Evolutionary conservation across 2,113 vertebrate genomes (phyloP), one percentile per base, ranked within the genome.

Genomic region (Hipposideros armiger): DNA sequence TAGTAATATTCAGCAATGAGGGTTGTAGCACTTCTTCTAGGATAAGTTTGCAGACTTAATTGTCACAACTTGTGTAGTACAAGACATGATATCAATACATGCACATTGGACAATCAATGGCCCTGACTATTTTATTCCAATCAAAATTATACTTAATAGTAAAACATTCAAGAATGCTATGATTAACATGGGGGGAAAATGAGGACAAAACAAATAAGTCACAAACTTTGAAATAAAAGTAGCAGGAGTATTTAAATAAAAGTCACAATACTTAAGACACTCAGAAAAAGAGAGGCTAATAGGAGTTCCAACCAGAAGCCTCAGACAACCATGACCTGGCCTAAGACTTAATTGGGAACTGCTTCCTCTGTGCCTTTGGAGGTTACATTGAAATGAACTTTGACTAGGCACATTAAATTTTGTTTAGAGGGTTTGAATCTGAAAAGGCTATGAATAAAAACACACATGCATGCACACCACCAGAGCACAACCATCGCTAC

Each of bases 131-230:
- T 64, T 87, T 60, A 73, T 54, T 45, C 28, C 10, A 93, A 87
- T 2, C 14, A 78, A 95, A 86, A 92, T 36, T 70, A 89, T 72
- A 93, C 10, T 93, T 66, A 72, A 81, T 32, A 45, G 4, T 76
- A 89, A 95, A 70, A 87, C 76, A 60, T 88, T 94, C 17, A 74
- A 89, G 22, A 73, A 40, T 67, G 62, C 26, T 42, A 78, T 69
- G 24, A 70, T 40, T 97, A 54, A 26, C 60, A 91, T 16, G 47
- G 22, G 69, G 56, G 14, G 85, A 77, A 73, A 24, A 56, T 19
- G 13, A 13, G 11, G 26, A 54, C 19, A 82, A 82, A 52, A 52
- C 52, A 85, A 86, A 83, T 82, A 36, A 94, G 36, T 42, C 32
- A 87, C n/a, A 87, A 4, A 72, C 7, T 87, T 90, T 66, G 16